Evolutionary conservation across 1,140 invertebrate genomes (phyloP), one percentile per base, ranked within the genome.

Genomic region (Drosophila pseudoobscura): DNA sequence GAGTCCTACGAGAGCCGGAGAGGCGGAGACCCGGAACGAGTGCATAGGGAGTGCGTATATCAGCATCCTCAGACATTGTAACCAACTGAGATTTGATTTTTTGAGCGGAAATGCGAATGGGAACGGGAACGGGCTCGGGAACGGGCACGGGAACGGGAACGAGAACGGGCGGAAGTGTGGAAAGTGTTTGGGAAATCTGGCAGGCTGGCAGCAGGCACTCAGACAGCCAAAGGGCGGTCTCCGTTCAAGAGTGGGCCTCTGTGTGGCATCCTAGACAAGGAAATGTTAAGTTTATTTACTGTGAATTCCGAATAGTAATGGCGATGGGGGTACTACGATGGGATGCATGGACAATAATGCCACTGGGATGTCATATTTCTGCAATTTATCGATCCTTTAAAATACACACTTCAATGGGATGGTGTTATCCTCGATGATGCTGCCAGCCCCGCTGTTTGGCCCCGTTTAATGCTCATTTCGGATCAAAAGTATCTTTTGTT

Each of bases 11-110:
- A 20, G 20, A 20, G 20, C 20, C 20, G 20, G 20, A 20, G 20
- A 20, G 29, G 29, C 8, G 29, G 55, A 35, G 7, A 17, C 46
- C 35, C 44, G 26, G 7, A 3, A 13, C 0, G 31, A 24, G 39
- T 44, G 35, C 58, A 29, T 41, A n/a, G 20, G 24, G 29, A 17
- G 50, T 43, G 24, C 66, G 26, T 69, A 69, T 46, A 66, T 57
- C 68, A 71, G 53, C 46, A 51, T 65, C 62, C 54, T 22, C 26
- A 47, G 58, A 82, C 75, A 83, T 78, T 83, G 79, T 78, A 70
- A 45, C 59, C 56, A 68, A 61, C 49, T 49, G 47, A 47, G 68
- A 80, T 62, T 76, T 66, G 45, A 75, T 70, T 72, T 71, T 45
- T 39, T 39, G 9, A 43, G 50, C n/a, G n/a, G 17, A 66, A 55